Conservation (phyloP, 2,888 invertebrate species). For the Hanleya hanleyi region DNA sequence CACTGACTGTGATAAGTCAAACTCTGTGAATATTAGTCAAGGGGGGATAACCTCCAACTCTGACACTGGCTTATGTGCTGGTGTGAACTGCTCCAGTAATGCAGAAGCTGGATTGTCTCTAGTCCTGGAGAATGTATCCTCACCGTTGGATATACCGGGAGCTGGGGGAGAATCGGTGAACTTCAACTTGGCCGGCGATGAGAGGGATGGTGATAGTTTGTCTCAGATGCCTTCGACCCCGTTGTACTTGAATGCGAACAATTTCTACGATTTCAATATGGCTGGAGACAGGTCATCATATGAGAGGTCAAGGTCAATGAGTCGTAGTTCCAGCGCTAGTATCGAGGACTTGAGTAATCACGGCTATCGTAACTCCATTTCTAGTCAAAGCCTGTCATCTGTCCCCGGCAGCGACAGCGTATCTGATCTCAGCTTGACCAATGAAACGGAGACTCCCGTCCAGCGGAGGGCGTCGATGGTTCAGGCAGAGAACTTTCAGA, state of each 20-base stretch:
- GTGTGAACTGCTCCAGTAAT: no score
- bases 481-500: slow-evolving; percentile 45
- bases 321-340: slow-evolving; percentile 65
- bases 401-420: slow-evolving; percentile 10
- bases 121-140: neutral
- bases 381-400: slow-evolving; percentile 8
- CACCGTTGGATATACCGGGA: no score
- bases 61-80: neutral
- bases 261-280: slow-evolving; percentile 41
- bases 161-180: neutral
- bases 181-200: neutral
- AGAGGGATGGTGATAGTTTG: neutral
- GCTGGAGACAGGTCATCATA: slow-evolving; percentile 40
- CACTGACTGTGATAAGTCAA: no score
- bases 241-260: slow-evolving; percentile 47
- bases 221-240: slow-evolving; percentile 48
- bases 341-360: slow-evolving; percentile 57
- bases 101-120: neutral
- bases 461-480: slow-evolving; percentile 30
- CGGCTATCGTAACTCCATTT: slow-evolving; percentile 28
- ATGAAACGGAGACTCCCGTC: neutral
- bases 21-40: neutral
- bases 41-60: neutral
- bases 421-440: slow-evolving; percentile 4
- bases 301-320: slow-evolving; percentile 46